Evolutionary conservation across 2,888 invertebrate genomes (phyloP), one percentile per base, ranked within the genome.

Genomic region (Drosophila koepferae): DNA sequence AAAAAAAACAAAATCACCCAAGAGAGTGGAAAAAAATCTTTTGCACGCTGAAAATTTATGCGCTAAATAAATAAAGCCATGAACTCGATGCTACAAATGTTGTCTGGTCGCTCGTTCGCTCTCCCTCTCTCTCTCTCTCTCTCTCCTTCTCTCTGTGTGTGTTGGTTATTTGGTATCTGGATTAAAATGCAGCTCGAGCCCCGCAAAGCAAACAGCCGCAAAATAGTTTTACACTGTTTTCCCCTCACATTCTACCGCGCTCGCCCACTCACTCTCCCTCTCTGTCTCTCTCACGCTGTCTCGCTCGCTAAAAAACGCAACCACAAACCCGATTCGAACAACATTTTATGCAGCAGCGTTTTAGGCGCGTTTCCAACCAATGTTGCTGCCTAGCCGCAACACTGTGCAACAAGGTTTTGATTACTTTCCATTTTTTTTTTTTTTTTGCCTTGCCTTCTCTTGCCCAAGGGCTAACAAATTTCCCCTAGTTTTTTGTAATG

Each of bases 11-110:
- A 38, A 5, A 28, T 28, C 28, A 28, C 34, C 34, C 10, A 34
- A 56, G 9, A 34, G 23, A 20, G 23, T 10, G 48, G 18, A 44
- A 12, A 62, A 73, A 71, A 79, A 76, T 68, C 64, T 77, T 75
- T 81, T 62, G 81, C 74, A 72, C 82, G 75, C 63, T 83, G 73
- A 63, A 85, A 86, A 86, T 86, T 86, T 86, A 86, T 86, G 85
- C 86, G 86, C 86, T 86, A 86, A 86, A 86, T 85, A 86, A 86
- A 86, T 86, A 86, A 86, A 86, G 85, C 82, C 85, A 85, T 86
- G 87, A 86, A 86, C 85, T 74, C 69, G 68, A 71, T 76, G 77
- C 82, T 78, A 75, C 86, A 81, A 85, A 82, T 85, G 86, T 78
- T 81, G 77, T 77, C 74, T 77, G 77, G 63, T 34, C 54, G 62